Base-by-base conservation (phyloP, 2,888 invertebrate genomes). In the Palloptera scutellata region DNA sequence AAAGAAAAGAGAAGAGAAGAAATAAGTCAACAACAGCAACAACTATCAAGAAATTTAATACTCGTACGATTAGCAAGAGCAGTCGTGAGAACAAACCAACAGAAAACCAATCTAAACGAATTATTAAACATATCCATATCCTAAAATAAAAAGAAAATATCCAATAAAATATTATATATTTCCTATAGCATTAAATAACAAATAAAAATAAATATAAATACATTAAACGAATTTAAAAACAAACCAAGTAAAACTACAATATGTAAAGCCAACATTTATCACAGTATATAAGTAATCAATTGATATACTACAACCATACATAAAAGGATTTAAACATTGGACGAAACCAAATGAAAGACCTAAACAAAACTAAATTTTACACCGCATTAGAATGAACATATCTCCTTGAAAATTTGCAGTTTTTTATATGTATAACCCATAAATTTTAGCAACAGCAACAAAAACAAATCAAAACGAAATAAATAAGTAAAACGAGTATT, bases 81-180 rank as follows among this genome's bases (percentile, higher is more conserved):
- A 48, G 15, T n/a, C 10, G 6, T 48, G 8, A 42, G n/a, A 59
- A 43, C 1, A 2, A 43, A 59, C 40, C 13, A 48, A 6, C 13
- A 60, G 15, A 13, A 59, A 59, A 4, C 30, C 45, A 59, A 43
- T 59, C 45, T 13, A 48, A 60, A 60, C 48, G 48, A 60, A 60
- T 48, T 60, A 20, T 17, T 13, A 45, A 60, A 60, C 17, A 60
- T 60, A 59, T 60, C 19, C 48, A 48, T 20, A 60, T 20, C 42
- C 19, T 54, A 19, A n/a, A 54, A 54, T 30, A 30, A 30, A 30
- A 30, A 30, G 6, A 30, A 30, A 30, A 30, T 4, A 30, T 4
- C 2, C 30, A 30, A 30, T 4, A 30, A 30, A 30, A 30, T 4
- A 30, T 4, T 30, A 19, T 19, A 54, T 19, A 59, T 30, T 57